Base-by-base conservation (phyloP, 2,113 vertebrate species). In the Pao palembangensis region DNA sequence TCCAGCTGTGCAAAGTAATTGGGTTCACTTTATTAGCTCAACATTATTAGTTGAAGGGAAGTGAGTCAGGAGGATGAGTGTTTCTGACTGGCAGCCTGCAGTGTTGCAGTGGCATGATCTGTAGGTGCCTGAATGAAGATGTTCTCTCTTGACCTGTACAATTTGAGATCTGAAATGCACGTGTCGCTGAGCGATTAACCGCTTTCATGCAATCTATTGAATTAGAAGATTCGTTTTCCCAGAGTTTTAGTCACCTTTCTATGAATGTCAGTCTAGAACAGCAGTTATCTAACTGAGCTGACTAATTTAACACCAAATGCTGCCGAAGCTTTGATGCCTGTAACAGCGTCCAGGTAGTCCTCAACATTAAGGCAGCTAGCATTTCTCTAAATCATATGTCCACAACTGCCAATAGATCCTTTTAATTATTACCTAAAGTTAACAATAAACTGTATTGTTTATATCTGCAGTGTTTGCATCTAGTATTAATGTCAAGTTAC, bases 1-100 rank as follows among this genome's bases (percentile, higher is more conserved):
- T 71, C 83, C 79, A 86, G 81, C 84, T 88, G 87, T 76, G 88
- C 61, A 79, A 76, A 82, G 80, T 80, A 86, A 90, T 86, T 88
- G 72, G 75, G 73, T 79, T 46, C 73, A 56, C 76, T 86, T 76
- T 75, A 86, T 84, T 81, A 82, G 68, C 67, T 28, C 50, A 47
- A 56, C 70, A 31, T 64, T 64, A 69, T 75, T 67, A 79, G 64
- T 51, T 64, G 46, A 73, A 61, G 59, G 38, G 58, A 73, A 67
- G 46, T 51, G 25, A 47, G 75, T 72, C 28, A 53, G 44, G 44
- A 41, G 38, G 25, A 59, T 55, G 58, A 61, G 51, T 76, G 19
- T 72, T 73, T 67, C 10, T 15, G 20, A 15, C 4, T 15, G 8
- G 43, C 16, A 6, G 43, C 5, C 13, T 3, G 1, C 3, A 12